phyloP scores from a whole-genome alignment of 2,113 vertebrate genomes.

The Barbus barbus region DNA sequence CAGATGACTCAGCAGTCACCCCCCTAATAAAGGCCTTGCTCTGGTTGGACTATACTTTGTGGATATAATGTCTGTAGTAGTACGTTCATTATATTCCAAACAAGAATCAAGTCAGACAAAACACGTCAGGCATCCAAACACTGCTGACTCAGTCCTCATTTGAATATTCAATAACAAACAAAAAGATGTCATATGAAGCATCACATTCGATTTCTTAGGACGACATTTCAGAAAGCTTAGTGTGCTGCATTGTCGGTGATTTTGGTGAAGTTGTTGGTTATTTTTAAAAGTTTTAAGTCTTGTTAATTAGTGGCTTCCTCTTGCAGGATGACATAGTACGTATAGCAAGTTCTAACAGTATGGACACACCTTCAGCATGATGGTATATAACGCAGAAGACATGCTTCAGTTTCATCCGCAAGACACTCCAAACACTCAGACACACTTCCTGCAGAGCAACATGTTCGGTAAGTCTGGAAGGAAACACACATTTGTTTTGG shows the following conservation, averaged over 20 bases:
- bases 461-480: constrained; percentile 15
- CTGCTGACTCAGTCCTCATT: constrained; percentile 24
- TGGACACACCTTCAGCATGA: constrained; percentile 48
- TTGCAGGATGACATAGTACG: constrained; percentile 15
- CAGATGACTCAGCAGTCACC: constrained; percentile 18
- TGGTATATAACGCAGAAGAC: constrained; percentile 45
- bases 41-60: constrained; percentile 17
- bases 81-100: constrained; percentile 33
- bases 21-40: constrained; percentile 24
- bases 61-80: neutral
- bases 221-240: neutral
- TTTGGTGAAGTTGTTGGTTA: neutral
- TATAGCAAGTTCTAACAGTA: neutral
- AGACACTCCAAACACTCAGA: neutral
- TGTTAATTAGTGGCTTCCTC: constrained; percentile 43
- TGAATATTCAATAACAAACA: neutral
- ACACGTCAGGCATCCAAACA: neutral
- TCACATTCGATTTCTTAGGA: neutral
- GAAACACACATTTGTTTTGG: neutral
- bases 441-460: too few species aligned
- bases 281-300: neutral
- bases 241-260: neutral
- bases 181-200: neutral
- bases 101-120: neutral
- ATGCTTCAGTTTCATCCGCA: neutral